Evolutionary conservation across 2,888 invertebrate genomes (phyloP).

Genomic region (Metalampra italica): DNA sequence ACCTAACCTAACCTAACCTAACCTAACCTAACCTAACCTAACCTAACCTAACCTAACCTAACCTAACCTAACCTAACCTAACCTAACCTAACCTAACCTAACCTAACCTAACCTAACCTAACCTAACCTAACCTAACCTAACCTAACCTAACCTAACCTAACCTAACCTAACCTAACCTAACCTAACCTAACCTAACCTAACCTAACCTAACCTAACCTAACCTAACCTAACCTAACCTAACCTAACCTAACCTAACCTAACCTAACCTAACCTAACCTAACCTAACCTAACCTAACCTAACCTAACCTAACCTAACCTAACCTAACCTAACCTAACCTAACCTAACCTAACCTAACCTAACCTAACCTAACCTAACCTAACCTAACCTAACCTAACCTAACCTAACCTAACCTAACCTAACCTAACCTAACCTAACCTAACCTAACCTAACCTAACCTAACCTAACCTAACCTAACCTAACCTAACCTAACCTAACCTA

Average conservation of each 20-base stretch:
- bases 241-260: slow-evolving; percentile 8
- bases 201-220: slow-evolving; percentile 6
- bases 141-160: no score
- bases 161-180: slow-evolving; percentile 2
- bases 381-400: slow-evolving; percentile 7
- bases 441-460: background rate
- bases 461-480: slow-evolving; percentile 6
- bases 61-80: no score
- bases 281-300: slow-evolving; percentile 5
- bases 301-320: slow-evolving; percentile 4
- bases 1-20: no score
- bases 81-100: no score
- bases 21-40: no score
- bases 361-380: slow-evolving; percentile 7
- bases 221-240: slow-evolving; percentile 6
- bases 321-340: slow-evolving; percentile 9
- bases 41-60: no score
- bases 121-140: no score
- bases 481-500: slow-evolving; percentile 10
- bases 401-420: slow-evolving; percentile 7
- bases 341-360: slow-evolving; percentile 5
- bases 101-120: no score
- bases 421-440: slow-evolving; percentile 6
- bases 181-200: slow-evolving; percentile 2
- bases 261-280: slow-evolving; percentile 8